These are phyloP conservation scores for Archaeoteleia sp. DNA, from an alignment of 2,888 invertebrate species.

Conservation along the genomic window DNA sequence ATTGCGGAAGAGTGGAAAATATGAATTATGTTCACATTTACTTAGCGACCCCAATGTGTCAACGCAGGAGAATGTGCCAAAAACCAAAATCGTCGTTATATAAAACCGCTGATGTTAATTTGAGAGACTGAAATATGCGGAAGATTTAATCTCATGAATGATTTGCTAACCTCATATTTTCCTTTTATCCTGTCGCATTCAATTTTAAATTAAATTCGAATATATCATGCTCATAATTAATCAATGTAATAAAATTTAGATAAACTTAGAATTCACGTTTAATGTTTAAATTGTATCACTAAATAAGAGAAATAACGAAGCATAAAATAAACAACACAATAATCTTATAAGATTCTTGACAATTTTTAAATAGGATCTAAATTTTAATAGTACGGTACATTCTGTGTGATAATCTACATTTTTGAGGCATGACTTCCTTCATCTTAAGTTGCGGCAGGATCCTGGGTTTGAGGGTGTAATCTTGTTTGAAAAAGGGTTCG, in stretches of 20 bases:
- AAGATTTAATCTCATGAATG: slow-evolving; percentile 64
- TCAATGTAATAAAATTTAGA: background rate
- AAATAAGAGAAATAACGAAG: no score
- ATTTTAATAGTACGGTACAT: no score
- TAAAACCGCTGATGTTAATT: slow-evolving; percentile 46
- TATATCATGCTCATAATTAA: slow-evolving; percentile 9
- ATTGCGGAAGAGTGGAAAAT: slow-evolving; percentile 25
- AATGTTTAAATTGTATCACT: no score
- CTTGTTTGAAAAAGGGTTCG: slow-evolving; percentile 42
- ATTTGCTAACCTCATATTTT: slow-evolving; percentile 37
- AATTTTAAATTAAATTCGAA: slow-evolving; percentile 14
- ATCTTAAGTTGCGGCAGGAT: slow-evolving; percentile 4
- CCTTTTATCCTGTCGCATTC: slow-evolving; percentile 1
- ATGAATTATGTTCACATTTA: slow-evolving; percentile 34
- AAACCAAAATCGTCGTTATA: slow-evolving; percentile 12
- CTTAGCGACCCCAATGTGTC: slow-evolving; percentile 8
- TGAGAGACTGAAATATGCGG: slow-evolving; percentile 64
- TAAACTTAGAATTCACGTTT: no score
- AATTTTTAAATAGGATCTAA: no score
- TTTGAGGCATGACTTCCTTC: no score
- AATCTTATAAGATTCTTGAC: no score
- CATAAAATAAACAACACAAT: no score
- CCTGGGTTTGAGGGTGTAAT: slow-evolving; percentile 22
- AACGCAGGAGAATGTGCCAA: slow-evolving; percentile 14
- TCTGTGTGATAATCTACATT: no score